phyloP scores from a whole-genome alignment of 2,888 invertebrate species.

The Schizotus pectinicornis region DNA sequence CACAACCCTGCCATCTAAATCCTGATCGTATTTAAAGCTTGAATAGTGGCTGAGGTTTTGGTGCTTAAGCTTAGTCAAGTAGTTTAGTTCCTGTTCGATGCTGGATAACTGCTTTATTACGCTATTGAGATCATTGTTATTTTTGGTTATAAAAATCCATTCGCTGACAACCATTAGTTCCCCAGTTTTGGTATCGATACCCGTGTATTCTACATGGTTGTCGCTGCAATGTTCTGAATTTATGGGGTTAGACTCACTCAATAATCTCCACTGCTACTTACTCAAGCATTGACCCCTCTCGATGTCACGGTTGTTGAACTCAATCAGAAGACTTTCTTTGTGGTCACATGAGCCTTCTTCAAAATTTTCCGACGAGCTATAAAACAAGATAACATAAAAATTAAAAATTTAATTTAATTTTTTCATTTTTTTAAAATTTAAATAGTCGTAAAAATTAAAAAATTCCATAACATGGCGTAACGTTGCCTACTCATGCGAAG shows the following conservation, averaged over 20 bases:
- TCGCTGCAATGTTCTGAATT: slow-evolving; percentile 72
- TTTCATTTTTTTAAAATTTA: too few relatives aligned
- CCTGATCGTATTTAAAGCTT: slow-evolving; percentile 66
- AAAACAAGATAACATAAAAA: too few relatives aligned
- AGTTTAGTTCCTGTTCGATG: slow-evolving; percentile 80
- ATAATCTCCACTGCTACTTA: slow-evolving; percentile 47
- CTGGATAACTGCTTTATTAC: slow-evolving; percentile 66
- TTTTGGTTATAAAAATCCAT: slow-evolving; percentile 69
- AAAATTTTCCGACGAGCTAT: slow-evolving; percentile 64
- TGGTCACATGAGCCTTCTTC: slow-evolving; percentile 64
- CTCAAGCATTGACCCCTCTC: slow-evolving; percentile 79
- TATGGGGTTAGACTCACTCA: neutral
- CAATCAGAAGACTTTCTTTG: slow-evolving; percentile 62
- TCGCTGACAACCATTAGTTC: slow-evolving; percentile 76
- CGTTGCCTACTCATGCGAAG: too few relatives aligned
- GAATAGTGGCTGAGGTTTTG: slow-evolving; percentile 77
- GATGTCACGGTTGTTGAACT: slow-evolving; percentile 67
- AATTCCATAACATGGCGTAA: too few relatives aligned
- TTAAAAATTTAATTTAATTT: too few relatives aligned
- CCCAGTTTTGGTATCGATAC: slow-evolving; percentile 76
- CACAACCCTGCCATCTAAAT: slow-evolving; percentile 65
- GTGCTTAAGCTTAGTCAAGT: slow-evolving; percentile 73
- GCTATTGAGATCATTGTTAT: slow-evolving; percentile 51
- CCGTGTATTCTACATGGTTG: slow-evolving; percentile 77
- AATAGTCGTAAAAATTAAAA: too few relatives aligned